Base-by-base conservation (phyloP, 1,140 invertebrate genomes). In the Drosophila pseudoobscura region DNA sequence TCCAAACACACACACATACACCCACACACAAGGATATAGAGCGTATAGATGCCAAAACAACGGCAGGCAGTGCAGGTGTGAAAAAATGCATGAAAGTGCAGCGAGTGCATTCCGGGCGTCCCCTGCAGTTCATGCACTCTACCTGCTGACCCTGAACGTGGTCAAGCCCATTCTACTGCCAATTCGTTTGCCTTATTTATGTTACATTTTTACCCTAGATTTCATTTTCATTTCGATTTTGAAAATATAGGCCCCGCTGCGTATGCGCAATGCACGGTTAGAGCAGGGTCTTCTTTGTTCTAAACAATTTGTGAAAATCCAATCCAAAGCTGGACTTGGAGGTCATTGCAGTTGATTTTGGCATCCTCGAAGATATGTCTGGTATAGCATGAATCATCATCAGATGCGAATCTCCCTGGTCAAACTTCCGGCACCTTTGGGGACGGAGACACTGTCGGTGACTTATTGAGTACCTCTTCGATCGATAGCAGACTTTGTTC, bases 121-220 rank as follows among this genome's bases (percentile, higher is more conserved):
- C 47, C 62, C 17, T 17, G 24, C 80, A 63, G 58, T 66, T 84
- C 64, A 71, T 66, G 75, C 71, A 84, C 75, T 83, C 75, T 71
- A 58, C 66, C 65, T 57, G 69, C 63, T 87, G 82, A 85, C 82
- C 82, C 83, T 85, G 82, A 87, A 75, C 74, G 62, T 45, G 63
- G 73, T 46, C 59, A 53, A 73, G 61, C 57, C 51, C 4, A 26
- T 72, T 62, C 60, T 31, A 15, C 53, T 11, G 45, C 11, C 17
- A 6, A 55, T 20, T 45, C 55, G 61, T 55, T 29, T 56, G 46
- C 26, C 29, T 41, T 60, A 13, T 58, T 46, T 43, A 0, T 9
- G 17, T 4, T 39, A 39, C 29, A 35, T 35, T 41, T 58, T 49
- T 17, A 17, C 54, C 24, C 9, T 5, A 22, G 9, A 55, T 60